Conservation (phyloP, 2,888 invertebrate species). For the Terebella lapidaria region DNA sequence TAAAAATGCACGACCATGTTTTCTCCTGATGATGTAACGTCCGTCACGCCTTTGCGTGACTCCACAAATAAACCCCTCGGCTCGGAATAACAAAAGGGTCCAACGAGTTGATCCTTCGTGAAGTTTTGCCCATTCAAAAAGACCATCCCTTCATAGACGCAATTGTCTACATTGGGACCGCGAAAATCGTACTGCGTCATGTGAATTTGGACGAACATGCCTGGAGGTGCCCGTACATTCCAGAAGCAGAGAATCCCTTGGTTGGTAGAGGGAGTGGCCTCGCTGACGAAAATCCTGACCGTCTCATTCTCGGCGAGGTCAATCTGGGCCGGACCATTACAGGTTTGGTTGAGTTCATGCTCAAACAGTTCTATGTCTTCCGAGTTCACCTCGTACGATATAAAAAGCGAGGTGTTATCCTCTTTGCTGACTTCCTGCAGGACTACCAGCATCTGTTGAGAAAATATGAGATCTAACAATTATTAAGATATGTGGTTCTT, state of each 20-base stretch:
- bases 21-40: constrained; percentile 7
- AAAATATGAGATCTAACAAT: too few relatives aligned
- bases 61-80: constrained; percentile 10
- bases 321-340: too few relatives aligned
- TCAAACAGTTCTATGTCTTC: too few relatives aligned
- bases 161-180: constrained; percentile 4
- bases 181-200: not conserved
- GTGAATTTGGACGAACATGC: constrained; percentile 4
- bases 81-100: constrained; percentile 13
- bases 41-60: not conserved
- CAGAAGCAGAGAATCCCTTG: constrained; percentile 6
- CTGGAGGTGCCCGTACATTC: constrained; percentile 3
- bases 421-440: too few relatives aligned
- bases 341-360: too few relatives aligned
- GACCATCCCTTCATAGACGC: constrained; percentile 11
- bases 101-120: not conserved
- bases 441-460: too few relatives aligned
- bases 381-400: too few relatives aligned
- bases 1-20: constrained; percentile 9
- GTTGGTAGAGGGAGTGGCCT: too few relatives aligned
- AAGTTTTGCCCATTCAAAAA: constrained; percentile 2
- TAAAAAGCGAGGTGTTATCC: too few relatives aligned
- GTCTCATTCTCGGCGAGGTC: too few relatives aligned
- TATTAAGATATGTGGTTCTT: too few relatives aligned
- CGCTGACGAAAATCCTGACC: too few relatives aligned